Conservation (phyloP, 2,888 invertebrate genomes). For the Lepidocyrtoides sp. region DNA sequence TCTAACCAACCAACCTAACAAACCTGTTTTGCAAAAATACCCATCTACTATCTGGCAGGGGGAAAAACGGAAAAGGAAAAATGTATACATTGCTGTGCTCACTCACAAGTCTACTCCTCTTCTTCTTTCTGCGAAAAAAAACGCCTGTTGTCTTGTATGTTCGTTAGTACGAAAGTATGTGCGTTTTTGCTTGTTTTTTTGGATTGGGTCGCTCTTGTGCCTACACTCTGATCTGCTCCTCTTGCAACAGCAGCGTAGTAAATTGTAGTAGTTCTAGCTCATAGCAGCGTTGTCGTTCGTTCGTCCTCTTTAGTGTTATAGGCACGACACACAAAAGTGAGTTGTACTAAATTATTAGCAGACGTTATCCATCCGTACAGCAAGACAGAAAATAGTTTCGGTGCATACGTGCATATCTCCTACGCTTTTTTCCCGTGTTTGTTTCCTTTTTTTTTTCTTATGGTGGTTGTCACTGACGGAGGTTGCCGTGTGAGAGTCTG, state of each 20-base stretch:
- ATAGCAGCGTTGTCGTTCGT: no score
- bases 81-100: neutral
- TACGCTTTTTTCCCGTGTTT: conserved; percentile 13
- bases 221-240: no score
- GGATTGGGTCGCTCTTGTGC: neutral
- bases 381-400: neutral
- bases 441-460: conserved; percentile 1
- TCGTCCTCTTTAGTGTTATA: neutral
- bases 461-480: neutral
- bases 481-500: conserved; percentile 29
- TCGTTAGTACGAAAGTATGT: neutral
- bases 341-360: conserved; percentile 26
- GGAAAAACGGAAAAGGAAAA: neutral
- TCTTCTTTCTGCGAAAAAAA: neutral
- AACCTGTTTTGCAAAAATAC: neutral
- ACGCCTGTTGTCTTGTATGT: conserved; percentile 14
- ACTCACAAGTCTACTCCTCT: conserved; percentile 15
- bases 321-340: neutral
- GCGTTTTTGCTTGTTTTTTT: neutral
- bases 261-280: neutral
- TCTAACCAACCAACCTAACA: neutral
- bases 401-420: conserved; percentile 24
- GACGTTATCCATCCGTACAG: conserved; percentile 17
- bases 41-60: neutral
- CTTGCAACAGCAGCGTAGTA: neutral